Evolutionary conservation across 1,140 invertebrate species (phyloP).

Genomic region (Myzus persicae): DNA sequence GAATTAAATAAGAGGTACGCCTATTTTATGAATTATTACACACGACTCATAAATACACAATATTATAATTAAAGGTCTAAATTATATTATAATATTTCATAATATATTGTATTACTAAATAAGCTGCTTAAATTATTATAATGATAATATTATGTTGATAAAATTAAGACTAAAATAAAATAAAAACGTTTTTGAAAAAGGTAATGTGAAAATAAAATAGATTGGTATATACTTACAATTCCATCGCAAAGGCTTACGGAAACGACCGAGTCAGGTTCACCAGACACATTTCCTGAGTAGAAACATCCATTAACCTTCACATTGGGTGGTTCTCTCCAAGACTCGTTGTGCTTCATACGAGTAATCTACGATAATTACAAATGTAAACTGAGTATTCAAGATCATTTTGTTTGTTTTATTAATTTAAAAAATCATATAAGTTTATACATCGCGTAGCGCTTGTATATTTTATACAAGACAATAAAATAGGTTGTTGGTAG

Average conservation of each 20-base stretch:
- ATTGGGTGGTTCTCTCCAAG: conserved; percentile 63
- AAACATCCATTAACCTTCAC: conserved; percentile 70
- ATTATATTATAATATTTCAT: too few relatives aligned
- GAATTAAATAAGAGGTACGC: not conserved
- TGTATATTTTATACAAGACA: conserved; percentile 3
- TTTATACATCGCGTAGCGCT: not conserved
- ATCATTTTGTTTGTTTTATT: not conserved
- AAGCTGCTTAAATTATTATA: not conserved
- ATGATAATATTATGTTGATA: not conserved
- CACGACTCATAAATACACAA: too few relatives aligned
- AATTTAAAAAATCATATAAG: not conserved
- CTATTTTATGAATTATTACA: too few relatives aligned
- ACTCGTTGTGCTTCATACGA: conserved; percentile 68
- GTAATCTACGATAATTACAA: conserved; percentile 66
- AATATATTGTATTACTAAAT: not conserved
- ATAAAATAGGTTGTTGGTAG: not conserved
- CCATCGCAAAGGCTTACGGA: conserved; percentile 78
- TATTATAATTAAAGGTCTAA: too few relatives aligned
- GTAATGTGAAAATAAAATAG: conserved; percentile 59
- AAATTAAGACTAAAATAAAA: not conserved
- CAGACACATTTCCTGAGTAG: conserved; percentile 74
- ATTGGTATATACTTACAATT: conserved; percentile 75
- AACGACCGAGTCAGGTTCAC: conserved; percentile 72
- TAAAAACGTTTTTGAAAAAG: not conserved
- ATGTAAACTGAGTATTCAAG: not conserved